These are phyloP conservation scores for Euthynnus affinis DNA, from an alignment of 2,797 vertebrate species.

Conservation along the genomic window DNA sequence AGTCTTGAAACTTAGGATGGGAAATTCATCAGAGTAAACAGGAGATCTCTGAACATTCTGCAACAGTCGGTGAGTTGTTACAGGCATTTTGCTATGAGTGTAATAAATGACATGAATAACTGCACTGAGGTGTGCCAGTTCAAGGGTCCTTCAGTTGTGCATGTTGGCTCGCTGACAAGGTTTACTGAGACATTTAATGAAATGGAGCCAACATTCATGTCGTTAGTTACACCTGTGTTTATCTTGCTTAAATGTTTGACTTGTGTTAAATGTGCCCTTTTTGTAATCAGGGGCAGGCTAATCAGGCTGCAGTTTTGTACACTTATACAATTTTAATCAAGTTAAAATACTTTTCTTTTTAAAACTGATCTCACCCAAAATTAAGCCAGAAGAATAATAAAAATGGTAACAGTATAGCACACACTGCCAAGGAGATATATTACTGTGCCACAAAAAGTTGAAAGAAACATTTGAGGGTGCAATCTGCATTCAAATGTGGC, in stretches of 20 bases:
- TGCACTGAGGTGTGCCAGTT: not conserved
- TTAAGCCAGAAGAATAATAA: constrained; percentile 1
- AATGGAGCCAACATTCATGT: not conserved
- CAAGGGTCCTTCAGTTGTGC: not conserved
- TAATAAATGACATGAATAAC: not conserved
- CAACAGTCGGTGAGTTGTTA: constrained; percentile 31
- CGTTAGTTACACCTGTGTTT: not conserved
- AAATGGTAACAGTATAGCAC: not conserved
- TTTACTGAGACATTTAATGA: not conserved
- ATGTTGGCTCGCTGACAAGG: not conserved
- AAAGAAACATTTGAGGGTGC: constrained; percentile 26
- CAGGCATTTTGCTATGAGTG: not conserved
- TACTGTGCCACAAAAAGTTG: not conserved
- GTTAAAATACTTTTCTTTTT: not conserved
- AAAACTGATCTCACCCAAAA: not conserved
- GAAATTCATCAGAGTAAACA: not conserved
- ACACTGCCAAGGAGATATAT: not conserved
- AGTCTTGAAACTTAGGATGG: not conserved
- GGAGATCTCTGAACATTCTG: constrained; percentile 36
- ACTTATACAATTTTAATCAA: not conserved
- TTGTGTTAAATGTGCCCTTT: not conserved
- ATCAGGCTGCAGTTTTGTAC: not conserved
- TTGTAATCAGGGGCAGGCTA: not conserved
- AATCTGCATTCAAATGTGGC: constrained; percentile 10
- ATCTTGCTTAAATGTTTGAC: constrained; percentile 7